Evolutionary conservation across 2,888 invertebrate genomes (phyloP), one percentile per base, ranked within the genome.

Genomic region (Muschampia plurimacula): DNA sequence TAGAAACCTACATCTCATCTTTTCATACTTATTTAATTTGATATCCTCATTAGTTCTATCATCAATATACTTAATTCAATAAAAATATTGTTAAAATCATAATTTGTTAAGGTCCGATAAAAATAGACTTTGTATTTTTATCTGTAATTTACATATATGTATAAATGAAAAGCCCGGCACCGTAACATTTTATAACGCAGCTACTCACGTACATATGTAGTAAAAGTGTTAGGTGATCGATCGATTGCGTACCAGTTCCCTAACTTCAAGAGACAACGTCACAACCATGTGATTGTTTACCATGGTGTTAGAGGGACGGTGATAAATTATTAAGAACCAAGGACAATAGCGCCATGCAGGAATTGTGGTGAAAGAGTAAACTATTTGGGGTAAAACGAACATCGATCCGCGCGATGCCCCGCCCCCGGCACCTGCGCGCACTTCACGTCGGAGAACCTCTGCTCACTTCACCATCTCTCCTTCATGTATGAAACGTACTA

Each of bases 401-500:
- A 92, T 93, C 88, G 92, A 93, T 92, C 89, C 84, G 86, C 87
- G 86, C 87, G 82, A 86, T 85, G 85, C 81, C 79, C 82, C 80
- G 80, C 76, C 78, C 77, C 57, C 76, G 62, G 59, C 75, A 75
- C 80, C 81, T 82, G 84, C 81, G 84, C 91, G 85, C 84, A 91
- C 91, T 93, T 92, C 93, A 93, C 83, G 80, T 79, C 79, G 74
- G 73, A 81, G 82, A 82, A 80, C 75, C 79, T 77, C 85, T 82
- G 87, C 92, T 91, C 86, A 92, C 91, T 92, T 93, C 91, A 90
- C 86, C 69, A 80, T 72, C 73, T 67, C 74, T 81, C 83, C 77
- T 83, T 81, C 86, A 90, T 91, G 88, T 91, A 92, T 92, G 91
- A 90, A 89, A 85, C 89, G 85, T 91, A 91, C 87, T 92, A 91